Percentiles rank a stretch among this genome's conserved stretches.
Conservation (phyloP, 2,113 vertebrate species). For the Craseonycteris thonglongyai region DNA sequence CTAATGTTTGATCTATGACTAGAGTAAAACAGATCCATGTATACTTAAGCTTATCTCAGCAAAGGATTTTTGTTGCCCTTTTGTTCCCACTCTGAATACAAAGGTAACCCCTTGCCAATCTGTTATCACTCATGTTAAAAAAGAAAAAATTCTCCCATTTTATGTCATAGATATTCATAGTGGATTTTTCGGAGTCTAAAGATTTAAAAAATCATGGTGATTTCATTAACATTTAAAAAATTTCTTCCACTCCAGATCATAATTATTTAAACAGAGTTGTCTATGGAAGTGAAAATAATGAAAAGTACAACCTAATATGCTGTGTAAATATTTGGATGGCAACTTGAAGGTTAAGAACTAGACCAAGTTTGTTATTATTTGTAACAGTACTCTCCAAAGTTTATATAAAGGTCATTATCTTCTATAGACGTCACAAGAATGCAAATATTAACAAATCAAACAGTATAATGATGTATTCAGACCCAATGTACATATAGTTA, state of each 20-base stretch:
- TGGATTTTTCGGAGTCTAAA: neutral
- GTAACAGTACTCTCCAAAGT: neutral
- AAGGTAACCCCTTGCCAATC: neutral
- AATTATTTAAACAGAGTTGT: neutral
- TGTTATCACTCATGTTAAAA: neutral
- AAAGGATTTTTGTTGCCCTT: conserved; percentile 8
- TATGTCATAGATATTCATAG: neutral
- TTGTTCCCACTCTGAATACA: neutral
- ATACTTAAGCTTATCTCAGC: neutral
- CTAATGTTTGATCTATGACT: neutral
- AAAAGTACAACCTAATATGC: neutral
- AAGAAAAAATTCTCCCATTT: neutral
- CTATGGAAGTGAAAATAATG: neutral
- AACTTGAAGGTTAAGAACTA: neutral
- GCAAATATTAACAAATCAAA: neutral
- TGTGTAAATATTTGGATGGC: neutral
- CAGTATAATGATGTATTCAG: neutral
- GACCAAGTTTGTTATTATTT: neutral
- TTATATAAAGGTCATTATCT: neutral
- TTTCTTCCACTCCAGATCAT: neutral
- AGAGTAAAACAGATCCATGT: neutral
- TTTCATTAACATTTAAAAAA: neutral
- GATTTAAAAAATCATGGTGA: neutral
- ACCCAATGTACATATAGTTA: neutral
- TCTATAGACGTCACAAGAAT: neutral